A percentile compares a stretch with the other conserved stretches of the same genome.
phyloP scores from a whole-genome alignment of 2,113 vertebrate species.

The Indri indri region DNA sequence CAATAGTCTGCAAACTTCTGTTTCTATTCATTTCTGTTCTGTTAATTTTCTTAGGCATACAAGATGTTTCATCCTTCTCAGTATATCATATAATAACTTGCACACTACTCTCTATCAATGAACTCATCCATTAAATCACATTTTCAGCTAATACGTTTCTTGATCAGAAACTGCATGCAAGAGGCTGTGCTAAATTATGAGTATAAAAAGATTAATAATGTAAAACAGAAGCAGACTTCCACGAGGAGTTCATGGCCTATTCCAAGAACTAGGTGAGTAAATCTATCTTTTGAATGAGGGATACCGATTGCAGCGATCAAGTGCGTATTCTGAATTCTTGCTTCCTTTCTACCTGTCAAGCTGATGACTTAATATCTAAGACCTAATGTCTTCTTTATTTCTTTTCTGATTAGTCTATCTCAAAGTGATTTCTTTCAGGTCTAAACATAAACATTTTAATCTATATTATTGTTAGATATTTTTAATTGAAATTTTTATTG shows the following conservation, averaged over 20 bases:
- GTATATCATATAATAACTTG: not conserved
- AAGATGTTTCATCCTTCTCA: not conserved
- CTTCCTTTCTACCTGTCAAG: not conserved
- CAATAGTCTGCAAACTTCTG: not conserved
- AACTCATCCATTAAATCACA: not conserved
- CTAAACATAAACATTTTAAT: not conserved
- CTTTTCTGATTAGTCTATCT: not conserved
- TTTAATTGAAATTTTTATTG: not conserved
- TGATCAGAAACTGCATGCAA: not conserved
- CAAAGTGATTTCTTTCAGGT: not conserved
- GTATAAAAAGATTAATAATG: not conserved
- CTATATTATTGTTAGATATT: not conserved
- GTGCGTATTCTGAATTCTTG: not conserved
- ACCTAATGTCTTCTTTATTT: not conserved
- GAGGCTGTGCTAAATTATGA: not conserved
- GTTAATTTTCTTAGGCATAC: not conserved
- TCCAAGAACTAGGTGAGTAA: not conserved
- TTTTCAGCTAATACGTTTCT: not conserved
- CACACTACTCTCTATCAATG: not conserved
- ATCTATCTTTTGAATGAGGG: not conserved
- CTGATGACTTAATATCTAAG: not conserved
- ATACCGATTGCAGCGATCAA: too few relatives aligned
- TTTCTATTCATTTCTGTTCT: not conserved
- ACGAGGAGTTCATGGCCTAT: not conserved
- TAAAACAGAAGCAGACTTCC: not conserved